Base-by-base conservation (phyloP, 2,797 vertebrate species). In the Cuculus canorus region DNA sequence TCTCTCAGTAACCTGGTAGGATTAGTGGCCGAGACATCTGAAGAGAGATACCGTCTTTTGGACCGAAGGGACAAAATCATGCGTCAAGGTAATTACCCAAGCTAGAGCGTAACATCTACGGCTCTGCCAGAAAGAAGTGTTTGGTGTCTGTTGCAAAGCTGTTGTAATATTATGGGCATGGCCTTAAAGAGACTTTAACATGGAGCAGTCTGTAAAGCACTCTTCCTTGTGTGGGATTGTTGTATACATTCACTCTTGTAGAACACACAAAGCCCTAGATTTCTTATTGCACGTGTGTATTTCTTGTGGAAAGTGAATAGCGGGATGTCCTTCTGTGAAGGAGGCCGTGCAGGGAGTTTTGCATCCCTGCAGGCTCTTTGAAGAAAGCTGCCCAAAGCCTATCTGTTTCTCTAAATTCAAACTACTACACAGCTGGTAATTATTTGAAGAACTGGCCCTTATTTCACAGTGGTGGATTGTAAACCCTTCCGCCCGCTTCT, bases 21-120 rank as follows among this genome's bases (percentile, higher is more conserved):
- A 41, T 98, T 98, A 12, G 59, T 98, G 88, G 99, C 99, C 0
- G 99, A 99, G 94, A 99, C 98, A 0, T 96, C 99, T 2, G 99
- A 99, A 92, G 99, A 99, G 32, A 99, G 98, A 94, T 99, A 98
- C 91, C 98, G 98, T 35, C 97, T 99, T 37, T 97, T 99, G 73
- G 99, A 99, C 96, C 99, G 99, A 95, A 98, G 98, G 95, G 99
- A 99, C 97, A 99, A 99, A 93, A 97, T 99, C 80, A 98, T 99
- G 96, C 97, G 99, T 27, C 99, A 99, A 98, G 98, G 99, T 99
- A 88, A 66, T 45, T 18, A 22, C 8, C 8, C 21, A 4, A 41
- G 18, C 63, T 37, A 69, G n/a, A 64, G 19, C 11, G 24, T 73
- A 45, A 41, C 3, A 2, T 63, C 25, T 41, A 7, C 17, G 69